Conservation (phyloP, 2,888 invertebrate genomes). For the Lasioglossum malachurum region DNA sequence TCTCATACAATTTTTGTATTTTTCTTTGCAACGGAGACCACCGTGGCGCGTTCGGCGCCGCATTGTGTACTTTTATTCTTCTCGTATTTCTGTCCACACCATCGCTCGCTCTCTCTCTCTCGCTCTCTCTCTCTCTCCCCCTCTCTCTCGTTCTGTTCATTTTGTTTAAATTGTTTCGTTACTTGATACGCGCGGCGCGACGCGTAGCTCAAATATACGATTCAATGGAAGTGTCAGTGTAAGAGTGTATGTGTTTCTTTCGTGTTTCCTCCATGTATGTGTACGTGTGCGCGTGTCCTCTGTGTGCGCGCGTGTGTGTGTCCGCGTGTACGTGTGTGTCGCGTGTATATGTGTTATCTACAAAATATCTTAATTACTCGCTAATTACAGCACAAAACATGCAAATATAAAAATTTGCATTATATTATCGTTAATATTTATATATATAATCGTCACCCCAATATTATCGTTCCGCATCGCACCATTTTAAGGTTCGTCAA, state of each 20-base stretch:
- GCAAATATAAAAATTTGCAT: slow-evolving; percentile 85
- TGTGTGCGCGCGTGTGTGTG: neutral
- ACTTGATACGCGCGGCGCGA: slow-evolving; percentile 36
- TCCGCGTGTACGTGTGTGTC: slow-evolving; percentile 19
- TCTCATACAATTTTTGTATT: slow-evolving; percentile 52
- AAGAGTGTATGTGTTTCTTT: slow-evolving; percentile 51
- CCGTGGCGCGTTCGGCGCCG: slow-evolving; percentile 61
- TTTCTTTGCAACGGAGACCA: slow-evolving; percentile 52
- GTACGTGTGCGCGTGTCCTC: neutral
- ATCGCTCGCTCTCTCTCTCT: neutral
- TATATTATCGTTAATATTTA: slow-evolving; percentile 82
- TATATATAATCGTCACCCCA: slow-evolving; percentile 81
- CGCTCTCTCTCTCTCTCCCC: neutral
- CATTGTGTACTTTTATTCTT: slow-evolving; percentile 31
- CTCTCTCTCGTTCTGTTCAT: neutral
- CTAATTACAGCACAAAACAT: slow-evolving; percentile 85
- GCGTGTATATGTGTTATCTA: slow-evolving; percentile 79
- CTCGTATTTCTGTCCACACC: slow-evolving; percentile 22
- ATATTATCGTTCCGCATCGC: slow-evolving; percentile 74
- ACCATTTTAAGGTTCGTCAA: slow-evolving; percentile 74
- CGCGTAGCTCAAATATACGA: slow-evolving; percentile 79
- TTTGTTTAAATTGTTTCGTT: slow-evolving; percentile 28
- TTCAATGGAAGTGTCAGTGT: slow-evolving; percentile 81
- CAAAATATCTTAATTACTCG: slow-evolving; percentile 85
- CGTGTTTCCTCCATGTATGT: neutral